A percentile compares a stretch with the other conserved stretches of the same genome.
These are phyloP conservation scores for Mormyrops attenuatus DNA, from an alignment of 2,797 vertebrate species.

Conservation along the genomic window DNA sequence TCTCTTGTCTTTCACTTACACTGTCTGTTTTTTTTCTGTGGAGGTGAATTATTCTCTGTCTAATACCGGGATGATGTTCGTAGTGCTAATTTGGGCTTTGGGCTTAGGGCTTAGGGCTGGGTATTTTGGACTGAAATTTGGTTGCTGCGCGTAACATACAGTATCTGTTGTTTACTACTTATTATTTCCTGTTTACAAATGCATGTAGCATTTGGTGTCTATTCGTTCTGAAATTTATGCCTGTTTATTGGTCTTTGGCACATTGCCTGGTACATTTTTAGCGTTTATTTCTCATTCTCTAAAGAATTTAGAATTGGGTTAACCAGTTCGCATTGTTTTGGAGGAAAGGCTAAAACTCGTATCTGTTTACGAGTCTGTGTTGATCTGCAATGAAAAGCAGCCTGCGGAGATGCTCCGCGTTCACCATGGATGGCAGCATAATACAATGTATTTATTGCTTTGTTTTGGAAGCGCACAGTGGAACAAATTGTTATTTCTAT, in stretches of 20 bases:
- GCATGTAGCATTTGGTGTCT: neutral
- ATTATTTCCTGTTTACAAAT: neutral
- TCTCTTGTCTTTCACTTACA: neutral
- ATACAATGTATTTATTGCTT: slow-evolving; percentile 6
- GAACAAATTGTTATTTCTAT: slow-evolving; percentile 11
- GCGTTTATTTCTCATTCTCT: neutral
- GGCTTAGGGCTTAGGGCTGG: neutral
- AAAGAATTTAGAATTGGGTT: neutral
- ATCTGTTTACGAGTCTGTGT: neutral
- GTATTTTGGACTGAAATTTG: neutral
- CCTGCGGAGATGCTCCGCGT: neutral
- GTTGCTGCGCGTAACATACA: neutral
- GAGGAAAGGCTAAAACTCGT: neutral
- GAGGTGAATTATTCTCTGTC: neutral
- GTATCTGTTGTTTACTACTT: neutral
- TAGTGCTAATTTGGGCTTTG: neutral
- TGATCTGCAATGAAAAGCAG: neutral
- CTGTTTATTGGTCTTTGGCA: neutral
- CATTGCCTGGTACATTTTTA: neutral
- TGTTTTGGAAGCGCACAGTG: slow-evolving; percentile 12
- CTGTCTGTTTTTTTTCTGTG: neutral
- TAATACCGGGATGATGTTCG: neutral
- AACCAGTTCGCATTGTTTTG: neutral
- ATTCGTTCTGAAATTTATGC: neutral
- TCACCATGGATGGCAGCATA: neutral